phyloP scores from a whole-genome alignment of 2,888 invertebrate species.

The Dioctria linearis region DNA sequence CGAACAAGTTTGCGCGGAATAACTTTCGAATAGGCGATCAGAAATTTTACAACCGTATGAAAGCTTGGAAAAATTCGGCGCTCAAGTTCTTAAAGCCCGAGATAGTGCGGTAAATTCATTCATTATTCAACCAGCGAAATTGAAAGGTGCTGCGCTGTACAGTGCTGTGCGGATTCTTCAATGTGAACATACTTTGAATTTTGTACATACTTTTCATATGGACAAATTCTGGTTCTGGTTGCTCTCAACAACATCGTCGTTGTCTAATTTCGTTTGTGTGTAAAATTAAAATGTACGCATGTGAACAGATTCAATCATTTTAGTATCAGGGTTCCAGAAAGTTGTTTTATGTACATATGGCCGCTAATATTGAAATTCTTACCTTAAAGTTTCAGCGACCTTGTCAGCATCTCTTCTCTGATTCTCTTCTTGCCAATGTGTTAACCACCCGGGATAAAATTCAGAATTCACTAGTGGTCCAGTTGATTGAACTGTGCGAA shows the following conservation, averaged over 20 bases:
- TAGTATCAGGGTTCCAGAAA: slow-evolving; percentile 45
- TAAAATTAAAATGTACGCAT: not conserved
- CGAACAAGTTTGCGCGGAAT: slow-evolving; percentile 54
- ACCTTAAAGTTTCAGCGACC: slow-evolving; percentile 74
- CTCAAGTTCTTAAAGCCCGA: no score
- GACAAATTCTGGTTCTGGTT: no score
- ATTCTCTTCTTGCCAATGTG: slow-evolving; percentile 85
- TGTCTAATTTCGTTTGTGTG: no score
- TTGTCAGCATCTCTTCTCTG: slow-evolving; percentile 72
- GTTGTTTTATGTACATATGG: not conserved
- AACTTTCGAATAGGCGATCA: slow-evolving; percentile 52
- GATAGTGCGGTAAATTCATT: no score
- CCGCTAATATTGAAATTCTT: not conserved
- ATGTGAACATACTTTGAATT: no score
- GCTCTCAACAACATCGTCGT: no score
- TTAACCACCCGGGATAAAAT: slow-evolving; percentile 93
- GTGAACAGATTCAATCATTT: slow-evolving; percentile 47
- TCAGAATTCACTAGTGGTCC: slow-evolving; percentile 94
- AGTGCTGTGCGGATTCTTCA: no score
- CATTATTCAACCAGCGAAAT: no score
- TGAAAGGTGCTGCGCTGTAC: no score
- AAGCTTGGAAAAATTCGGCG: no score
- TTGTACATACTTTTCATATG: no score
- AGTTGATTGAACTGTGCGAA: slow-evolving; percentile 74
- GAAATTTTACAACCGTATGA: not conserved